phyloP scores from a whole-genome alignment of 92 coral and sea anemone species.

The Epizoanthus scotinus region DNA sequence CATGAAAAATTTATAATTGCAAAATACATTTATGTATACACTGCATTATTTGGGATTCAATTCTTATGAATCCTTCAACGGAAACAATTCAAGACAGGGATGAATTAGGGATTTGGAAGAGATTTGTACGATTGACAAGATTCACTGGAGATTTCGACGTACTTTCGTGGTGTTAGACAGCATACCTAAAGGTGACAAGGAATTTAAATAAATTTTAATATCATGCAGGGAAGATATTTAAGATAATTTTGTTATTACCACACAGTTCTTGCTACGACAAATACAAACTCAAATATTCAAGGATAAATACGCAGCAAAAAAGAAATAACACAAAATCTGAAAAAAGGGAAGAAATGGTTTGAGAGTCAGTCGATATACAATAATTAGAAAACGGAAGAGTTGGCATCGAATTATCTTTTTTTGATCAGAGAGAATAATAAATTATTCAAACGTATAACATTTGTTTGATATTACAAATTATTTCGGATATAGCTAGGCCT shows the following conservation, averaged over 20 bases:
- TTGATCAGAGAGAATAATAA: background rate
- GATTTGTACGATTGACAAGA: background rate
- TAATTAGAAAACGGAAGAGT: slow-evolving; percentile 13
- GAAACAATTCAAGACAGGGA: background rate
- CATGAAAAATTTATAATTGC: slow-evolving; percentile 41
- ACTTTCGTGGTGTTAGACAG: background rate
- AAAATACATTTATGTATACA: background rate
- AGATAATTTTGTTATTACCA: background rate
- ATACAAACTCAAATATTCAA: background rate
- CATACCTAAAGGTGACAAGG: background rate
- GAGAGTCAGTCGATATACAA: background rate
- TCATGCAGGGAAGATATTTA: background rate
- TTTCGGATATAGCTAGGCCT: too few relatives aligned
- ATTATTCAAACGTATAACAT: slow-evolving; percentile 1
- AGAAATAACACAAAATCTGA: background rate
- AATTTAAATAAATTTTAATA: slow-evolving; percentile 2
- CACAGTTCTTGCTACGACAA: too few relatives aligned
- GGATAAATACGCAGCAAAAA: background rate
- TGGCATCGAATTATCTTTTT: slow-evolving; percentile 13
- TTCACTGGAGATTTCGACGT: too few relatives aligned
- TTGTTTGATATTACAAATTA: background rate
- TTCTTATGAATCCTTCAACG: slow-evolving; percentile 3
- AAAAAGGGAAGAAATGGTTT: background rate
- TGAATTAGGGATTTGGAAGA: background rate
- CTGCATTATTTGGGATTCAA: background rate